Evolutionary conservation across 2,888 invertebrate species (phyloP).

Genomic region (Gymnosoma rotundatum): DNA sequence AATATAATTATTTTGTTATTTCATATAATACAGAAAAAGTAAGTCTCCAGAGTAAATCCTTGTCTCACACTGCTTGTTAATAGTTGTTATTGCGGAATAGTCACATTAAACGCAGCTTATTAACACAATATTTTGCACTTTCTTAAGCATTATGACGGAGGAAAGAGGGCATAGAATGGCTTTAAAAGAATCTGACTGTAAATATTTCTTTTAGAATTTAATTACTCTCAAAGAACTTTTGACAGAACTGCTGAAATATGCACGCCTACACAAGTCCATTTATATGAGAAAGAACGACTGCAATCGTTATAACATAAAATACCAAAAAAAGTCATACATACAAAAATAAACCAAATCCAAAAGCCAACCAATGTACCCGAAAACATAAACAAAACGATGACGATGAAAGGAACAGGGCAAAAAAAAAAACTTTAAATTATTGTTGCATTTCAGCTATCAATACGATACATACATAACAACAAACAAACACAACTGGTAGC

Average conservation of each 20-base stretch:
- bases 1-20: no score
- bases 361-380: slow-evolving; percentile 43
- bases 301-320: slow-evolving; percentile 51
- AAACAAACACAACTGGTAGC: slow-evolving; percentile 17
- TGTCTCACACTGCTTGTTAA: no score
- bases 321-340: slow-evolving; percentile 35
- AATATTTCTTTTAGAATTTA: no score
- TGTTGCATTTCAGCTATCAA: slow-evolving; percentile 9
- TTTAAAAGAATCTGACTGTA: no score
- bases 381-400: slow-evolving; percentile 41
- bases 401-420: neutral
- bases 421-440: neutral
- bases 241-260: neutral
- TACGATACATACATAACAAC: neutral
- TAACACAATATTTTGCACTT: no score
- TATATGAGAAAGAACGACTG: neutral
- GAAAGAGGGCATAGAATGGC: no score
- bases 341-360: slow-evolving; percentile 51
- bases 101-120: no score
- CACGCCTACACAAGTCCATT: neutral
- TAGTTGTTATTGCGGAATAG: no score
- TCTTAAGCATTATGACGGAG: no score
- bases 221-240: no score
- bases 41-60: no score
- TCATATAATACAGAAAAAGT: no score